A percentile compares a stretch with the other conserved stretches of the same genome.
Evolutionary conservation across 37 sponge, comb jelly and placozoan species (phyloP).

Genomic region (Amphimedon queenslandica): DNA sequence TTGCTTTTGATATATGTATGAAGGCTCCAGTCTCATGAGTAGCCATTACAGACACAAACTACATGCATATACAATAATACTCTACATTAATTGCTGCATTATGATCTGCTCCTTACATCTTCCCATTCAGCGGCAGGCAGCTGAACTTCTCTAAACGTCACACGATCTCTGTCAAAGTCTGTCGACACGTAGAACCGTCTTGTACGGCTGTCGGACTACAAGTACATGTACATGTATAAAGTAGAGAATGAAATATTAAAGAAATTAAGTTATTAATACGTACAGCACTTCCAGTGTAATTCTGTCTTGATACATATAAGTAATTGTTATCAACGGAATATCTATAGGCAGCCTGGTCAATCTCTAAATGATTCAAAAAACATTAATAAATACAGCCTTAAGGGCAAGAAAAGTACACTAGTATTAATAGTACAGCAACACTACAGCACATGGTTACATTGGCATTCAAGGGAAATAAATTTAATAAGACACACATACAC

Average conservation of each 20-base stretch:
- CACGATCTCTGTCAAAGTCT: neutral
- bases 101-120: slow-evolving; percentile 20
- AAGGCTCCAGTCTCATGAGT: slow-evolving; percentile 75
- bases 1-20: slow-evolving; percentile 54
- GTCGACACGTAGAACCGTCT: slow-evolving; percentile 53
- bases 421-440: too few species aligned
- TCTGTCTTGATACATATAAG: slow-evolving; percentile 56
- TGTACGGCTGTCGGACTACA: slow-evolving; percentile 10
- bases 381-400: too few species aligned
- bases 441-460: too few species aligned
- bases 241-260: neutral
- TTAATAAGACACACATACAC: too few species aligned
- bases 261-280: neutral
- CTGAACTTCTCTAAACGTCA: slow-evolving; percentile 45
- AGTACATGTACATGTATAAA: neutral
- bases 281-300: slow-evolving; percentile 16
- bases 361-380: slow-evolving; percentile 19
- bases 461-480: too few species aligned
- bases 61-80: neutral
- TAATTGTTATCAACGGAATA: slow-evolving; percentile 51
- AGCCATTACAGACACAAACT: slow-evolving; percentile 52
- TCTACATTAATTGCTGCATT: neutral
- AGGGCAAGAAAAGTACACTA: too few species aligned
- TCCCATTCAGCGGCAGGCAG: slow-evolving; percentile 43
- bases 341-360: slow-evolving; percentile 40